Percentiles rank a stretch among this genome's conserved stretches.
These are phyloP conservation scores for Danio choprae DNA, from an alignment of 2,797 vertebrate genomes.

Conservation along the genomic window DNA sequence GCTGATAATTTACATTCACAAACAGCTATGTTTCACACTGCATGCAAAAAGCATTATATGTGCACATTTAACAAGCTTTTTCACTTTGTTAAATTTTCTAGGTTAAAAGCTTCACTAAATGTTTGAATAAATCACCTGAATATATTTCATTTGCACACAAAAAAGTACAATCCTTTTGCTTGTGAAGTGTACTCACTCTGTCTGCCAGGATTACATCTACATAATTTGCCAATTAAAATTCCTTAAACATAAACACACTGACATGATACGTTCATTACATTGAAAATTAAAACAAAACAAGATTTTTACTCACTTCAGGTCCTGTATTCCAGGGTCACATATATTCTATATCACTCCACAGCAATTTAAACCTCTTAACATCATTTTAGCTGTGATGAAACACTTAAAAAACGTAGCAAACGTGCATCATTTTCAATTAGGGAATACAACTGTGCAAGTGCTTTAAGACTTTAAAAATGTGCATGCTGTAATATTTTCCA, in stretches of 20 bases:
- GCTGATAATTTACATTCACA: too few relatives aligned
- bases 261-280: not conserved
- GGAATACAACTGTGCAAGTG: not conserved
- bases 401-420: not conserved
- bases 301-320: not conserved
- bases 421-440: not conserved
- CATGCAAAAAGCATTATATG: too few relatives aligned
- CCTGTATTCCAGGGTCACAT: not conserved
- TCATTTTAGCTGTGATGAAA: not conserved
- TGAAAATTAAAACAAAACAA: not conserved
- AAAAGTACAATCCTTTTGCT: not conserved
- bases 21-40: too few relatives aligned
- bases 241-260: not conserved
- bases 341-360: not conserved
- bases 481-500: too few relatives aligned
- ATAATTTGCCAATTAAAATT: not conserved
- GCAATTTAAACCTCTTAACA: not conserved
- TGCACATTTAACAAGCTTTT: too few relatives aligned
- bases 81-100: conserved; percentile 51
- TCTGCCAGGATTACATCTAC: not conserved
- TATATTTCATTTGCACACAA: not conserved
- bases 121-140: not conserved
- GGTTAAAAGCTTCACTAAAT: not conserved
- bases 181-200: not conserved
- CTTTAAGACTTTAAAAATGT: too few relatives aligned